Evolutionary conservation across 2,888 invertebrate species (phyloP), one percentile per base, ranked within the genome.

Genomic region (Amorpha juglandis): DNA sequence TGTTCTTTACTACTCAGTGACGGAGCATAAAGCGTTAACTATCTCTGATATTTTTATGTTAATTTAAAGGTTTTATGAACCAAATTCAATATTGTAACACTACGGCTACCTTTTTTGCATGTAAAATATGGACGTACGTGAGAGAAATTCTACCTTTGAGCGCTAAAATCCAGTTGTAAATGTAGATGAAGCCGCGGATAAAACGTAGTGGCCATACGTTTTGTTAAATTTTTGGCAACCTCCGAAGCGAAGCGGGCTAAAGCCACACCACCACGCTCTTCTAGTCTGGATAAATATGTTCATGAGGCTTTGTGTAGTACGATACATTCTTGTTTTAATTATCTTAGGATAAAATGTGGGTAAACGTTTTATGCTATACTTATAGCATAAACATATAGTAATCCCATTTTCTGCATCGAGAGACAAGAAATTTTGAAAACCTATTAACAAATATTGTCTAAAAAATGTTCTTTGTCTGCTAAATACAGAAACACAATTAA

Each of bases 201-300:
- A 48, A 55, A 16, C 38, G 55, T 55, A 55, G 55, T 55, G 55
- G 55, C 0, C 55, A 38, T 55, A 55, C 38, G 38, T 55, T 55
- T 55, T 55, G 55, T 48, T 63, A 63, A 27, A 14, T n/a, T 63
- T 50, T 38, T 63, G 51, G 63, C 38, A 50, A 51, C 12, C 48
- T 48, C 63, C 21, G 48, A 33, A n/a, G 27, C 35, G 16, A 62
- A 51, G 38, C 38, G 12, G 35, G 38, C 14, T 27, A 38, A 51
- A 64, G 38, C 38, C 55, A 45, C 42, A n/a, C 52, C 11, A 55
- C 38, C 55, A 45, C 42, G 27, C 52, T n/a, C 42, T 11, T 19
- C 63, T 27, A 42, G 42, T 62, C 19, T 55, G 33, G 55, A 55
- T 55, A 55, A 55, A 55, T 55, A 55, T 19, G 38, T 38, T 55